Conservation (phyloP, 2,888 invertebrate species). For the Yponomeuta evonymella region DNA sequence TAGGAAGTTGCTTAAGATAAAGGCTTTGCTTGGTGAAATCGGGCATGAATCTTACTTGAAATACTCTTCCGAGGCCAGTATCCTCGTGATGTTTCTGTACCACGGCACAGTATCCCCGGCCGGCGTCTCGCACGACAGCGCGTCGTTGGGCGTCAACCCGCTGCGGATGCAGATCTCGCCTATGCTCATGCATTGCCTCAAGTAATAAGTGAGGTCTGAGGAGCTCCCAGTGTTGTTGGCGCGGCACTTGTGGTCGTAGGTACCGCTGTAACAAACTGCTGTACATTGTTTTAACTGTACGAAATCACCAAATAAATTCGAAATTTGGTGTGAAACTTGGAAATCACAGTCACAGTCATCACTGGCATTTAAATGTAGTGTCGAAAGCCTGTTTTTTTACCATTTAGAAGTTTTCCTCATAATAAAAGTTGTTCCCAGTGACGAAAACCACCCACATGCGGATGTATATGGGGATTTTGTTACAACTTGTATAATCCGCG, state of each 20-base stretch:
- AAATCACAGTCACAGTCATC: neutral
- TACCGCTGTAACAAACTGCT: constrained; percentile 80
- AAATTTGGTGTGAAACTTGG: neutral
- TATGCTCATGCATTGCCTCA: constrained; percentile 66
- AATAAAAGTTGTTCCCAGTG: too few relatives aligned
- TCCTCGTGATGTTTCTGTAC: constrained; percentile 69
- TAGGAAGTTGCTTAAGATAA: too few relatives aligned
- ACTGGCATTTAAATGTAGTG: too few relatives aligned
- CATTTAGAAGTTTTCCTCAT: too few relatives aligned
- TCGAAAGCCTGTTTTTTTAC: too few relatives aligned
- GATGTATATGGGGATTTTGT: too few relatives aligned
- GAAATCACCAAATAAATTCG: neutral
- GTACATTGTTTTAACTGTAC: constrained; percentile 12
- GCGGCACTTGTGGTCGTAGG: constrained; percentile 75
- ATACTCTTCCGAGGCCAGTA: constrained; percentile 80
- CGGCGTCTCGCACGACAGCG: constrained; percentile 58
- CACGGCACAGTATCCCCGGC: constrained; percentile 52
- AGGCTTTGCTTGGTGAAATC: too few relatives aligned
- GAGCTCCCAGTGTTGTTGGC: constrained; percentile 43
- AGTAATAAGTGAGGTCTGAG: constrained; percentile 69
- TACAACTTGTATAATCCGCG: too few relatives aligned
- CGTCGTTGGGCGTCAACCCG: constrained; percentile 56
- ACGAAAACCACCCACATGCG: too few relatives aligned
- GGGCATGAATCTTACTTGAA: constrained; percentile 72
- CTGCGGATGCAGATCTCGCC: constrained; percentile 63